phyloP scores from a whole-genome alignment of 1,140 invertebrate genomes.

The Pseudobourletiella spinata region DNA sequence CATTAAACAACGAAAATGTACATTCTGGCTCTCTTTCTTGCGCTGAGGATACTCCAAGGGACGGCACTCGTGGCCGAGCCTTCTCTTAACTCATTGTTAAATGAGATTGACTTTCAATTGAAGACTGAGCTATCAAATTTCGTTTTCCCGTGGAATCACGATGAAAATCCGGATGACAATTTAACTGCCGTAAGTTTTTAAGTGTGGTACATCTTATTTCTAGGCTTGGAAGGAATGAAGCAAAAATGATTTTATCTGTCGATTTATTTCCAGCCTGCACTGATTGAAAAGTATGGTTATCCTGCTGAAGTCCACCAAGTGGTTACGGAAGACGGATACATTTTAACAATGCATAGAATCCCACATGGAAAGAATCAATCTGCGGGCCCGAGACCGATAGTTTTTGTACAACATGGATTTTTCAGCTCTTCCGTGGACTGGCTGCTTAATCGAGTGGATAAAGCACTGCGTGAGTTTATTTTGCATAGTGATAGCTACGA shows the following conservation, averaged over 20 bases:
- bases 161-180: neutral
- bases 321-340: slow-evolving; percentile 47
- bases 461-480: slow-evolving; percentile 44
- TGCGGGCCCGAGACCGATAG: slow-evolving; percentile 22
- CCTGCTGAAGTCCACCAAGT: slow-evolving; percentile 53
- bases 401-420: slow-evolving; percentile 60
- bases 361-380: slow-evolving; percentile 39
- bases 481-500: too few species aligned
- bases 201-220: neutral
- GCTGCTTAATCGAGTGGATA: slow-evolving; percentile 55
- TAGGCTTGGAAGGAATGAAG: neutral
- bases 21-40: too few species aligned
- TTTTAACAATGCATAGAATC: slow-evolving; percentile 48
- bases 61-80: too few species aligned
- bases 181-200: neutral
- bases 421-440: slow-evolving; percentile 65
- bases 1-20: too few species aligned
- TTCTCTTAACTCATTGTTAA: too few species aligned
- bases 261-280: slow-evolving; percentile 42
- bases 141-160: too few species aligned
- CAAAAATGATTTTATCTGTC: neutral
- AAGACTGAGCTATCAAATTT: too few species aligned
- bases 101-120: too few species aligned
- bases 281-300: slow-evolving; percentile 51
- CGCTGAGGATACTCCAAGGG: too few species aligned